A percentile compares a stretch with the other conserved stretches of the same genome.
Conservation (phyloP, 92 coral and sea anemone species). For the Porites cylindrica region DNA sequence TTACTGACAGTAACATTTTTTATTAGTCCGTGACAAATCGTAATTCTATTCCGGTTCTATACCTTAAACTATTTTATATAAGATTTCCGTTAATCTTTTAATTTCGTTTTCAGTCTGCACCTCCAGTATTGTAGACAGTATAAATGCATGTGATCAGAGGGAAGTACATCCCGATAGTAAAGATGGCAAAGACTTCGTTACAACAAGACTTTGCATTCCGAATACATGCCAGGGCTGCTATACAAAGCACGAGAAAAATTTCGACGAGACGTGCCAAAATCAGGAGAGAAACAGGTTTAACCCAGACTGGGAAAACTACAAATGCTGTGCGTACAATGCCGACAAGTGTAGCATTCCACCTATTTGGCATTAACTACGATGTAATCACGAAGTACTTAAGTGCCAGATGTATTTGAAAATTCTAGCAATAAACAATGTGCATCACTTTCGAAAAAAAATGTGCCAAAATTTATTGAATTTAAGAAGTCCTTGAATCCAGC, state of each 20-base stretch:
- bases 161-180: too few species aligned
- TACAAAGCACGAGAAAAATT: not conserved
- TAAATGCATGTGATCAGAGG: too few species aligned
- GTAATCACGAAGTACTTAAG: not conserved
- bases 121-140: too few species aligned
- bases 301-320: not conserved
- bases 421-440: too few species aligned
- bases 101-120: not conserved
- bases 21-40: too few species aligned
- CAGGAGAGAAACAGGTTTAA: not conserved
- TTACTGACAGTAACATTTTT: too few species aligned
- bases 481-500: too few species aligned
- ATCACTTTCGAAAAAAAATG: too few species aligned
- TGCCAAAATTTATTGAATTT: too few species aligned
- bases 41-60: too few species aligned
- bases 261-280: not conserved
- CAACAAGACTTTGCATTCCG: not conserved
- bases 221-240: not conserved
- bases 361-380: not conserved
- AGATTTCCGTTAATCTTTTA: not conserved
- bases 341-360: not conserved
- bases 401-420: too few species aligned
- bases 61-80: not conserved
- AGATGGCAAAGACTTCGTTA: not conserved
- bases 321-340: not conserved